phyloP scores from a whole-genome alignment of 2,888 invertebrate genomes.

The Himalopsyche japonica region DNA sequence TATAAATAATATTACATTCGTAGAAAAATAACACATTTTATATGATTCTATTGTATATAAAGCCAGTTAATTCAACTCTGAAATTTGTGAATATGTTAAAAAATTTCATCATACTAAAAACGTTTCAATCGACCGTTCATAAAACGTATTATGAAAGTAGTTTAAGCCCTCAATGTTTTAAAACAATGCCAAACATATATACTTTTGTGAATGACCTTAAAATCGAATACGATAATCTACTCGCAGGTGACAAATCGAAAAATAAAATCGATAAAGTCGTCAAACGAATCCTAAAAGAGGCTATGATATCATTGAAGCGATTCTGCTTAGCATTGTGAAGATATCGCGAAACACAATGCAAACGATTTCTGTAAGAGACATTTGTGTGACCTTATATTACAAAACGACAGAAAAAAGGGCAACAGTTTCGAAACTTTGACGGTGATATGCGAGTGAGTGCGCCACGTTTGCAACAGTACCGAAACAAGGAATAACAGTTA shows the following conservation, averaged over 20 bases:
- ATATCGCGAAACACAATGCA: background rate
- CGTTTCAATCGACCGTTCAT: background rate
- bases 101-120: too few species aligned
- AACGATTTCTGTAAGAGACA: background rate
- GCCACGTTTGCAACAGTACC: background rate
- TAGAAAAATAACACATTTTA: too few species aligned
- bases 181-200: background rate
- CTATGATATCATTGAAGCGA: background rate
- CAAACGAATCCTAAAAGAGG: background rate
- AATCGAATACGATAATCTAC: background rate
- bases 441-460: background rate
- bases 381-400: slow-evolving; percentile 1
- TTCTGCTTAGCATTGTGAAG: background rate
- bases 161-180: background rate
- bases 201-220: background rate
- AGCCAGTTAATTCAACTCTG: too few species aligned
- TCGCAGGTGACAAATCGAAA: background rate
- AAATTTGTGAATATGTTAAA: too few species aligned
- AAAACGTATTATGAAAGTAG: background rate
- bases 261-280: background rate
- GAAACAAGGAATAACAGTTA: background rate
- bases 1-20: too few species aligned
- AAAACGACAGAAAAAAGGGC: background rate
- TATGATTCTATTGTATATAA: too few species aligned
- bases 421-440: background rate